Conservation (phyloP, 2,113 vertebrate genomes). For the Planiliza haematocheilus region DNA sequence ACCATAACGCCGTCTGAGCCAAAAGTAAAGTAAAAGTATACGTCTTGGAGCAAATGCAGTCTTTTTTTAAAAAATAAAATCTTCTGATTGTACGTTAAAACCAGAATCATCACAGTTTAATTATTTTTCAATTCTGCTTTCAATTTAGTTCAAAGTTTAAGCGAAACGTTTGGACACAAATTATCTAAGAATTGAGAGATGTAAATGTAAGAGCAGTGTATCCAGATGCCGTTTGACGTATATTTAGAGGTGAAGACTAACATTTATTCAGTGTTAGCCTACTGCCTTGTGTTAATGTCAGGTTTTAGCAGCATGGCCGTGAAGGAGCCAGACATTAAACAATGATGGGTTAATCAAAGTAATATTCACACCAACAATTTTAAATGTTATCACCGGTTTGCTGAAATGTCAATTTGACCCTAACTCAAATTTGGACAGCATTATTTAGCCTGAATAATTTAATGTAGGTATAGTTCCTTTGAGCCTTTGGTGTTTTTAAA, state of each 20-base stretch:
- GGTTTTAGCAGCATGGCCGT: constrained; percentile 19
- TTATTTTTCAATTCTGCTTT: too few species aligned
- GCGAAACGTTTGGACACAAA: not conserved
- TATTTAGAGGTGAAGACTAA: not conserved
- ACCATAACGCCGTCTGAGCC: not conserved
- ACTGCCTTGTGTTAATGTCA: constrained; percentile 11
- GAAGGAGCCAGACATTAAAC: constrained; percentile 38
- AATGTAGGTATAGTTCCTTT: not conserved
- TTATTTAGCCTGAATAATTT: too few species aligned
- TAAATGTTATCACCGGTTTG: not conserved
- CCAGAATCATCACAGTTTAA: too few species aligned
- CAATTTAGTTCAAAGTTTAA: accelerated
- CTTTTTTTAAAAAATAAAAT: too few species aligned
- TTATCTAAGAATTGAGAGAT: not conserved
- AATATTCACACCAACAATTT: constrained; percentile 24
- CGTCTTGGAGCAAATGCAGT: not conserved
- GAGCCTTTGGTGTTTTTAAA: not conserved
- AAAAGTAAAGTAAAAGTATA: too few species aligned
- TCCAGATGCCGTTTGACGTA: not conserved
- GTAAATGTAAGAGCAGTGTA: not conserved
- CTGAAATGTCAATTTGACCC: not conserved
- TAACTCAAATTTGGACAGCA: too few species aligned
- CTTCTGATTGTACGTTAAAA: too few species aligned
- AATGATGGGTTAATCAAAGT: constrained; percentile 40
- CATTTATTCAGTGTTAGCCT: not conserved